Evolutionary conservation across 2,797 vertebrate species (phyloP).

Genomic region (Phylloscopus collybita): DNA sequence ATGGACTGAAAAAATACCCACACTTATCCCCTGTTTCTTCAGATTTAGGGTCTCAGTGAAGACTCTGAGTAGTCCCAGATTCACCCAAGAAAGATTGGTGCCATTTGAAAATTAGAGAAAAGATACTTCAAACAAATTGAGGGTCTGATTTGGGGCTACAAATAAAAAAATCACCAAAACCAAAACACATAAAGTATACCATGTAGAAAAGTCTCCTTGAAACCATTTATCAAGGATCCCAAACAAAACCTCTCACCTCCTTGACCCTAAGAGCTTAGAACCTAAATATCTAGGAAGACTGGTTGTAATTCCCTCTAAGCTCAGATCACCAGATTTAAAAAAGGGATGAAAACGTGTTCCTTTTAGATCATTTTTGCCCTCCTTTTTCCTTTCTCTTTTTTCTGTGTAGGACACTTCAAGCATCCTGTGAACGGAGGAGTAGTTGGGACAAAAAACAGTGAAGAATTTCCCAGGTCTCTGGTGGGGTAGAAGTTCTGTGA

Average conservation of each 20-base stretch:
- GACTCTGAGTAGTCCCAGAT: neutral
- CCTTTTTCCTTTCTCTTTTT: neutral
- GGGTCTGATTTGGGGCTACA: neutral
- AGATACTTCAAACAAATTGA: neutral
- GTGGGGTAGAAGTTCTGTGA: conserved; percentile 1
- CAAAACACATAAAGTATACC: neutral
- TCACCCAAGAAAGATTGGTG: neutral
- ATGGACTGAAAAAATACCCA: neutral
- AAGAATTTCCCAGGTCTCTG: conserved; percentile 2
- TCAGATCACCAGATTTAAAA: neutral
- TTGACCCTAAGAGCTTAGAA: neutral
- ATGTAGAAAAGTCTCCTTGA: neutral
- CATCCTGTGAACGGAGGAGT: neutral
- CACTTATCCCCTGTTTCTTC: neutral
- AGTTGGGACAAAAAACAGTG: neutral
- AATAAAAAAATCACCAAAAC: neutral
- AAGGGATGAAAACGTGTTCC: neutral
- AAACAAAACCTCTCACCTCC: neutral
- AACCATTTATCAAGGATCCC: neutral
- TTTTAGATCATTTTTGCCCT: neutral
- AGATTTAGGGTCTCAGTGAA: neutral
- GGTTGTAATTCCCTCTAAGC: neutral
- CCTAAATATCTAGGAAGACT: neutral
- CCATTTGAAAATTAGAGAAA: neutral
- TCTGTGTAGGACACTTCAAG: neutral